Conservation (phyloP, 53 echinoderm and acorn worm species). For the Astropecten irregularis region DNA sequence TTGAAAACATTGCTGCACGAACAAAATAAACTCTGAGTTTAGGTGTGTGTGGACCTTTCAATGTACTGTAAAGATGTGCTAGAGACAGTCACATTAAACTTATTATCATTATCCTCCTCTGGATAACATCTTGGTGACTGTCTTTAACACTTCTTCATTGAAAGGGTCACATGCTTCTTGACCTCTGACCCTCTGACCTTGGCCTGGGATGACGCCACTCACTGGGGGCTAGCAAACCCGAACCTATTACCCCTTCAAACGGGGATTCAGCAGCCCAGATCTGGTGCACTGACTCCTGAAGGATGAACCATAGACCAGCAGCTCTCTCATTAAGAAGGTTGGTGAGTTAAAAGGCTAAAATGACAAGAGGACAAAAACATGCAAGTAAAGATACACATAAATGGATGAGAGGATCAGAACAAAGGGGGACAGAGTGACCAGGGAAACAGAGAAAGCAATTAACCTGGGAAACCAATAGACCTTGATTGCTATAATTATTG, state of each 20-base stretch:
- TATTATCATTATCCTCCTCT: background rate
- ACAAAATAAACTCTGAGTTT: background rate
- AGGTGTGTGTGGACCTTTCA: background rate
- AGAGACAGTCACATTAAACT: constrained; percentile 26
- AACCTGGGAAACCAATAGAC: too few relatives aligned
- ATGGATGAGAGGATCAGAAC: too few relatives aligned
- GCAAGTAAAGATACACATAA: too few relatives aligned
- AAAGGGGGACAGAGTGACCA: too few relatives aligned
- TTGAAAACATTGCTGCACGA: background rate
- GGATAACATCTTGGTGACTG: constrained; percentile 39
- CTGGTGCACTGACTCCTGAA: constrained; percentile 43
- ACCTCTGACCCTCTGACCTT: constrained; percentile 40
- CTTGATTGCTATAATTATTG: too few relatives aligned
- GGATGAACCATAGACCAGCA: background rate
- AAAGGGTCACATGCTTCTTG: constrained; percentile 31
- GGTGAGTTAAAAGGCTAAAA: constrained; percentile 16
- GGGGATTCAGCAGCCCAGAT: too few relatives aligned
- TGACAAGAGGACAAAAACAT: too few relatives aligned
- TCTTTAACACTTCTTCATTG: constrained; percentile 58
- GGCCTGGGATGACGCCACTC: too few relatives aligned
- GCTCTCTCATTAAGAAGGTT: constrained; percentile 24
- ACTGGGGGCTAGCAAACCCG: too few relatives aligned
- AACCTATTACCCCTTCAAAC: too few relatives aligned
- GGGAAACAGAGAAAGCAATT: too few relatives aligned
- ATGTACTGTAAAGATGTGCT: constrained; percentile 6